These are phyloP conservation scores for Rhadinocentrus ornatus DNA, from an alignment of 2,797 vertebrate genomes.

Conservation along the genomic window DNA sequence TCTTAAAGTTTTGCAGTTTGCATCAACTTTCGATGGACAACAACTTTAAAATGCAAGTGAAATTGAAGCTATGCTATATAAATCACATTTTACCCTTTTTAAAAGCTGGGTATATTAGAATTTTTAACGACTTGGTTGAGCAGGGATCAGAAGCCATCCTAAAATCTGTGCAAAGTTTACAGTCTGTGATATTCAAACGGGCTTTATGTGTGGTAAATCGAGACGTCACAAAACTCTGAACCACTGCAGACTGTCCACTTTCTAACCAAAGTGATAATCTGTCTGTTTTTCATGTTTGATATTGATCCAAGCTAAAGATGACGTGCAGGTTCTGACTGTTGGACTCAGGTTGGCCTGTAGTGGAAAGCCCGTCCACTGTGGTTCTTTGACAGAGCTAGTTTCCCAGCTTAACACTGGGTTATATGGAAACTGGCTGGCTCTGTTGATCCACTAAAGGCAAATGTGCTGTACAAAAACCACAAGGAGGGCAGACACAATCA, in stretches of 20 bases:
- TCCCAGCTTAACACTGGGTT: constrained; percentile 63
- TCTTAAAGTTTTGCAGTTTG: not conserved
- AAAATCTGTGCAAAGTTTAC: not conserved
- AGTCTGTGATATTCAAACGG: not conserved
- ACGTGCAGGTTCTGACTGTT: constrained; percentile 24
- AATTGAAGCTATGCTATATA: not conserved
- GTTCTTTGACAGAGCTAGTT: constrained; percentile 56
- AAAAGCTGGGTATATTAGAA: not conserved
- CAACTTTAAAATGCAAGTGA: too few species aligned
- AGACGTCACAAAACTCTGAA: not conserved
- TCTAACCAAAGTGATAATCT: too few species aligned
- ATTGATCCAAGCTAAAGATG: constrained; percentile 28
- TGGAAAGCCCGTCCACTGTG: constrained; percentile 60
- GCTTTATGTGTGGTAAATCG: not conserved
- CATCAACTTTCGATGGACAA: not conserved
- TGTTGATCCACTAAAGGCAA: constrained; percentile 64
- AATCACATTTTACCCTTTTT: not conserved
- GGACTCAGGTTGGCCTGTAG: constrained; percentile 42
- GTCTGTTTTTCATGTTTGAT: not conserved
- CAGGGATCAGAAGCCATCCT: not conserved
- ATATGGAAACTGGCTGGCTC: constrained; percentile 72
- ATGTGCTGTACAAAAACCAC: constrained; percentile 70
- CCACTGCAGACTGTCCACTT: not conserved
- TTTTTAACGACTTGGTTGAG: too few species aligned
- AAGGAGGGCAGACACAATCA: constrained; percentile 31